Percentiles rank a stretch among this genome's conserved stretches.
These are phyloP conservation scores for Crossocerus cetratus DNA, from an alignment of 2,888 invertebrate species.

Conservation along the genomic window DNA sequence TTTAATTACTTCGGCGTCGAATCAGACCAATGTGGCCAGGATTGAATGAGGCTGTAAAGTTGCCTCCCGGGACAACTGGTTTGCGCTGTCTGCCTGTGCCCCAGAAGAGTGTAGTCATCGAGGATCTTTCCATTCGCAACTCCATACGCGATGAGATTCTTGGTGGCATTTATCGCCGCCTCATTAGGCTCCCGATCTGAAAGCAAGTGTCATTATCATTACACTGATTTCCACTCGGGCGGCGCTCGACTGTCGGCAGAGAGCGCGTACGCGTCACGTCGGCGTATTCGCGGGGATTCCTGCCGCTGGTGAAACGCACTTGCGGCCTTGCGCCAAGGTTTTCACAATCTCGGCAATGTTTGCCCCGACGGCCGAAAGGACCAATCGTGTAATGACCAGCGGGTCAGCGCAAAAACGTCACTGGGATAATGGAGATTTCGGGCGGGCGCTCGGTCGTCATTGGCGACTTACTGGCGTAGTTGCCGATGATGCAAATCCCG, in stretches of 20 bases:
- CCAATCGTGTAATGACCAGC: conserved; percentile 18
- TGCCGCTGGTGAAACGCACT: background rate
- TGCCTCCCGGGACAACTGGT: conserved; percentile 68
- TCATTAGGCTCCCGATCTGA: conserved; percentile 60
- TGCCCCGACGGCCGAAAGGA: background rate
- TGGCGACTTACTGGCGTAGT: conserved; percentile 79
- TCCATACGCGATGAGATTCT: conserved; percentile 81
- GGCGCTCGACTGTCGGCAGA: background rate
- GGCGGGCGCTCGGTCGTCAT: no score
- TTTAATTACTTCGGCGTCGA: background rate
- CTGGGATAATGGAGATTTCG: no score
- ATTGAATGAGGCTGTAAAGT: conserved; percentile 63
- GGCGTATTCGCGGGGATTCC: background rate
- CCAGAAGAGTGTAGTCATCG: conserved; percentile 82
- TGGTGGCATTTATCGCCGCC: conserved; percentile 79
- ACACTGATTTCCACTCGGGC: no score
- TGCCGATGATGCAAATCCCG: conserved; percentile 86
- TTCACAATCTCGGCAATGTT: background rate
- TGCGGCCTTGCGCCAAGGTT: background rate
- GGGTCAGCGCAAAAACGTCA: no score
- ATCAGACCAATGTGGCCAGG: conserved; percentile 63
- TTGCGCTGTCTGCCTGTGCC: conserved; percentile 76
- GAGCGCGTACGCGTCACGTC: no score
- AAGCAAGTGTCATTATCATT: background rate
- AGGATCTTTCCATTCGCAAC: conserved; percentile 81